Evolutionary conservation across 2,888 invertebrate species (phyloP), one percentile per base, ranked within the genome.

Genomic region (Cyclophora punctaria): DNA sequence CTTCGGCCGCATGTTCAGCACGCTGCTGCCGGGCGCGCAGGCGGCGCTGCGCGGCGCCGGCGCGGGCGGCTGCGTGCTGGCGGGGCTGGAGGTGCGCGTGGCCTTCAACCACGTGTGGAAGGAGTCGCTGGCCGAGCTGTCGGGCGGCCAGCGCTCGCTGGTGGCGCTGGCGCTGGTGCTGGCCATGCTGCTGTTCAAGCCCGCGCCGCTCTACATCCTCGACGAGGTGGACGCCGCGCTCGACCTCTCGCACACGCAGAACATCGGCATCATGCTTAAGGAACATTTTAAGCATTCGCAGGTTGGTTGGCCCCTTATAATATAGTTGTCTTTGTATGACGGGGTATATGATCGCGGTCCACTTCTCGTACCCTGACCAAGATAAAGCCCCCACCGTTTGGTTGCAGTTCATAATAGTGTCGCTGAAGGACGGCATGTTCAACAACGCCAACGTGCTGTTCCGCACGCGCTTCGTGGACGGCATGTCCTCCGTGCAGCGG

Each of bases 171-270:
- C 99, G 1, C 91, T 99, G 52, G 97, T 99, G 66, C 90, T 99
- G 66, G 96, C 99, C 44, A 96, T 99, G 95, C 81, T 99, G 71
- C 91, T 96, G 67, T 99, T 98, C 89, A 97, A 98, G 75, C 99
- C 99, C 3, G 99, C 99, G 35, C 99, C 99, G 4, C 91, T 99
- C 7, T 99, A 99, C 83, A 98, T 99, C 79, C 90, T 99, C 69
- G 99, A 99, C 81, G 99, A 99, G 90, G 98, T 99, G 48, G 99
- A 99, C 80, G 98, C 99, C 0, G 99, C 99, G 5, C 90, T 99
- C 35, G 99, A 99, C 89, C 92, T 98, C 60, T 97, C 96, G 4
- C 99, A 99, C 82, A 99, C 99, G 6, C 98, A 99, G 87, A 99
- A 99, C 85, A 99, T 99, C 71, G 99, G 99, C 3, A 92, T 92